A percentile compares a stretch with the other conserved stretches of the same genome.
These are phyloP conservation scores for Paramormyrops hopkinsi DNA, from an alignment of 2,797 vertebrate species.

Conservation along the genomic window DNA sequence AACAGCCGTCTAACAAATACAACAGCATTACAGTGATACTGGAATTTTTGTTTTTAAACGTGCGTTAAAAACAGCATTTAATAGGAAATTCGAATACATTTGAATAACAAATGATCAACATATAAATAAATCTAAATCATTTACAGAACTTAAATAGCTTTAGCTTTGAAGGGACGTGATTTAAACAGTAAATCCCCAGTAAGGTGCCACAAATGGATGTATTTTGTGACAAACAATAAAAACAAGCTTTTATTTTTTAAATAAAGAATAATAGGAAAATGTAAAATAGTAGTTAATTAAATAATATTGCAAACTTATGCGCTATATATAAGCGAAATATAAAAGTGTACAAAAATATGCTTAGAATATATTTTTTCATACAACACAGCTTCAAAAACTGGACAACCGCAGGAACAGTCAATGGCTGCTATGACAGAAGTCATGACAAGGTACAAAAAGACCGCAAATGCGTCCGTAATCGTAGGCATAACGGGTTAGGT, in stretches of 20 bases:
- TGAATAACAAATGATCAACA: not conserved
- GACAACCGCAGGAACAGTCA: not conserved
- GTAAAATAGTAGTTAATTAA: conserved; percentile 26
- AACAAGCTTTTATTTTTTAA: conserved; percentile 25
- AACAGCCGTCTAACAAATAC: not conserved
- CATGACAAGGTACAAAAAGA: not conserved
- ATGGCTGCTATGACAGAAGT: not conserved
- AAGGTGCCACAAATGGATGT: not conserved
- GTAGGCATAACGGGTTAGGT: not conserved
- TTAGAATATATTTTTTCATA: not conserved
- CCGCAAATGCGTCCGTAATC: not conserved
- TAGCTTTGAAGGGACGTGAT: conserved; percentile 35
- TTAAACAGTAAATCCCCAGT: conserved; percentile 36
- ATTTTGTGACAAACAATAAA: conserved; percentile 14
- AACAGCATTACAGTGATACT: not conserved
- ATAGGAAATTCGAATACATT: not conserved
- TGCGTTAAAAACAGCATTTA: conserved; percentile 13
- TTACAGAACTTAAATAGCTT: conserved; percentile 45
- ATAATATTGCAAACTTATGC: conserved; percentile 23
- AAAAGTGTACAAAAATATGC: conserved; percentile 23
- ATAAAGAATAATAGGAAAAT: conserved; percentile 19
- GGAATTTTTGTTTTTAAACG: not conserved
- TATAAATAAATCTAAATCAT: conserved; percentile 42
- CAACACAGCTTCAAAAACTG: conserved; percentile 3
- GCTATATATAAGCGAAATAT: conserved; percentile 19